Percentiles rank a stretch among this genome's conserved stretches.
These are phyloP conservation scores for Ciconia stormi DNA, from an alignment of 2,113 vertebrate species.

Conservation along the genomic window DNA sequence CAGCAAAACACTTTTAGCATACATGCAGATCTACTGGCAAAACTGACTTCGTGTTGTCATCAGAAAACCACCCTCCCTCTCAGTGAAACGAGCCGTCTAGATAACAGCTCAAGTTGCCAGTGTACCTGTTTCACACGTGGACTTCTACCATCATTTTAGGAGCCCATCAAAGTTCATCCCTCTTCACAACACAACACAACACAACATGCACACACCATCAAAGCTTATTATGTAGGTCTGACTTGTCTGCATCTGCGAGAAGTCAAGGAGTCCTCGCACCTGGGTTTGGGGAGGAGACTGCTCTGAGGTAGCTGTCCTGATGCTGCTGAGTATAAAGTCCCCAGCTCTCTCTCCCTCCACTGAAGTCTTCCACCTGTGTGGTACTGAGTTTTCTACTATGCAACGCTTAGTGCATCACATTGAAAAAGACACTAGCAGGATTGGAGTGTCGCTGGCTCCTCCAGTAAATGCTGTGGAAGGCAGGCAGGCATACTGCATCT, in stretches of 20 bases:
- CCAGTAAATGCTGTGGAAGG: not conserved
- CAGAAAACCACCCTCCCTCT: not conserved
- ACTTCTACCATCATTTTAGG: not conserved
- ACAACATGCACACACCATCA: not conserved
- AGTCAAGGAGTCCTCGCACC: not conserved
- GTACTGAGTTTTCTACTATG: not conserved
- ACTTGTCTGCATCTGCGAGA: not conserved
- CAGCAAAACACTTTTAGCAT: not conserved
- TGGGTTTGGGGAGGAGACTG: not conserved
- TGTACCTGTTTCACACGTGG: accelerated
- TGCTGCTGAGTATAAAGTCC: accelerated
- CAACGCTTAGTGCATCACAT: not conserved
- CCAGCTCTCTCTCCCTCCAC: not conserved
- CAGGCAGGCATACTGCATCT: not conserved
- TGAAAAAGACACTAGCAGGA: not conserved
- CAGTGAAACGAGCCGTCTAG: not conserved
- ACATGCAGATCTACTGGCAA: not conserved
- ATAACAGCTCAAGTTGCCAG: not conserved
- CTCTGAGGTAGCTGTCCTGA: not conserved
- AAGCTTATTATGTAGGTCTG: not conserved
- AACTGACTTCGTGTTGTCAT: not conserved
- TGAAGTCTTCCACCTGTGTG: not conserved
- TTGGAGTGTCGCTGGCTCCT: not conserved
- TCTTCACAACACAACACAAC: not conserved
- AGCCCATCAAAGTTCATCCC: not conserved